Percentiles rank a stretch among this genome's conserved stretches.
These are phyloP conservation scores for Triplophysa bombifrons DNA, from an alignment of 2,797 vertebrate genomes.

Conservation along the genomic window DNA sequence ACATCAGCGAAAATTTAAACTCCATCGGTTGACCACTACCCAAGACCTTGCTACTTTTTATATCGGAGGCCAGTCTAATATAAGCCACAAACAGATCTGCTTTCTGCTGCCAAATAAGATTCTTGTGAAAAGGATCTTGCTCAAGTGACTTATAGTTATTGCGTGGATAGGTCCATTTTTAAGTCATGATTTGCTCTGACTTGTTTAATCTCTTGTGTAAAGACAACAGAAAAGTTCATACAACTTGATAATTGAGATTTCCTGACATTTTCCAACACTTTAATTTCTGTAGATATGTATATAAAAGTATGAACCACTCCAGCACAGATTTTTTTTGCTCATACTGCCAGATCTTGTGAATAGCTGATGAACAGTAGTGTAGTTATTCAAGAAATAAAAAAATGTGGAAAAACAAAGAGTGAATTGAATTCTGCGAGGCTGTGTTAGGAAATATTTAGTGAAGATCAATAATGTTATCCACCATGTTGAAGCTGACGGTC, in stretches of 20 bases:
- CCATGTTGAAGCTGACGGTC: constrained; percentile 36
- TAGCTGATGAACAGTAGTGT: not conserved
- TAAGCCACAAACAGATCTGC: not conserved
- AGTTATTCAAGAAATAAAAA: not conserved
- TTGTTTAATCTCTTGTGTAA: not conserved
- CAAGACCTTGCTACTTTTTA: not conserved
- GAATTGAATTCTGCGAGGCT: not conserved
- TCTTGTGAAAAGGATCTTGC: not conserved
- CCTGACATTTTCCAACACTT: not conserved
- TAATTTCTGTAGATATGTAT: constrained; percentile 13
- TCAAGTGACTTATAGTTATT: not conserved
- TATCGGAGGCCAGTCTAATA: not conserved
- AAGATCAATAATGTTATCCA: constrained; percentile 52
- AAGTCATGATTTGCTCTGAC: not conserved
- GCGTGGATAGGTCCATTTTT: not conserved
- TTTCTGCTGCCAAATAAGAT: not conserved
- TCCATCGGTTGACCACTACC: not conserved
- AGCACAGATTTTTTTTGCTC: not conserved
- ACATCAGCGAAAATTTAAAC: not conserved
- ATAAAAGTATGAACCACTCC: not conserved
- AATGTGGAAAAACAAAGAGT: not conserved
- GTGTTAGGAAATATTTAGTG: constrained; percentile 51
- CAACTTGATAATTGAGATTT: not conserved
- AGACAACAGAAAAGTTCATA: not conserved
- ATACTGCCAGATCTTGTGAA: not conserved